phyloP scores from a whole-genome alignment of 1,140 invertebrate species.

The Camponotus vicinus region DNA sequence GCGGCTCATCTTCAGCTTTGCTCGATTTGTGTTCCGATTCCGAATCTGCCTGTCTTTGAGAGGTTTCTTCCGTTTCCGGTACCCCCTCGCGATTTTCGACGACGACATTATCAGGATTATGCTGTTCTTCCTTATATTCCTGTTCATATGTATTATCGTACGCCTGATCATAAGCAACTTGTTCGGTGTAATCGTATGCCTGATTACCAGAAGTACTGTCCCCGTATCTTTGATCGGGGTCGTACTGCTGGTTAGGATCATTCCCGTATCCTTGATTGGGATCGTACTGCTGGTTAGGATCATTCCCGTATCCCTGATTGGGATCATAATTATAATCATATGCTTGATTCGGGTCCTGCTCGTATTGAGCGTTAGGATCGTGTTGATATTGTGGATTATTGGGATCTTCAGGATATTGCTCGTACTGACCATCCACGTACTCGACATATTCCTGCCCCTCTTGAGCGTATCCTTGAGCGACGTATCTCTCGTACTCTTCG shows the following conservation, averaged over 20 bases:
- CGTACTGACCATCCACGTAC: constrained; percentile 52
- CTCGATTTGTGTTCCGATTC: constrained; percentile 7
- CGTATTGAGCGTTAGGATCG: constrained; percentile 61
- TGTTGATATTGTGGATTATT: constrained; percentile 52
- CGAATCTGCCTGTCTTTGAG: not conserved
- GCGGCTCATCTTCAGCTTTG: constrained; percentile 1
- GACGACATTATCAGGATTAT: not conserved
- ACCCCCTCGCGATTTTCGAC: constrained; percentile 4
- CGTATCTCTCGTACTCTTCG: constrained; percentile 41
- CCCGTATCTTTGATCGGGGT: constrained; percentile 70
- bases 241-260: constrained; percentile 36
- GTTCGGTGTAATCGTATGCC: constrained; percentile 26
- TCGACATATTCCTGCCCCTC: constrained; percentile 59
- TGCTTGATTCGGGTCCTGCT: constrained; percentile 60
- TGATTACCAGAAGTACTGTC: constrained; percentile 53
- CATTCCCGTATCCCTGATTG: constrained; percentile 27
- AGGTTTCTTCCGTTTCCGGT: not conserved
- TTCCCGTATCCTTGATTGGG: constrained; percentile 64
- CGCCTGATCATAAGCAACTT: constrained; percentile 57
- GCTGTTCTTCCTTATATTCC: constrained; percentile 10
- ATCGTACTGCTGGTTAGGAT: constrained; percentile 55
- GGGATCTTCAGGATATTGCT: constrained; percentile 45
- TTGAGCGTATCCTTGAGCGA: constrained; percentile 46
- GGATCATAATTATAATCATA: constrained; percentile 61
- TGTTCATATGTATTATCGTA: constrained; percentile 36